A percentile compares a stretch with the other conserved stretches of the same genome.
phyloP scores from a whole-genome alignment of 2,797 vertebrate species.

The Nyctalus aviator region DNA sequence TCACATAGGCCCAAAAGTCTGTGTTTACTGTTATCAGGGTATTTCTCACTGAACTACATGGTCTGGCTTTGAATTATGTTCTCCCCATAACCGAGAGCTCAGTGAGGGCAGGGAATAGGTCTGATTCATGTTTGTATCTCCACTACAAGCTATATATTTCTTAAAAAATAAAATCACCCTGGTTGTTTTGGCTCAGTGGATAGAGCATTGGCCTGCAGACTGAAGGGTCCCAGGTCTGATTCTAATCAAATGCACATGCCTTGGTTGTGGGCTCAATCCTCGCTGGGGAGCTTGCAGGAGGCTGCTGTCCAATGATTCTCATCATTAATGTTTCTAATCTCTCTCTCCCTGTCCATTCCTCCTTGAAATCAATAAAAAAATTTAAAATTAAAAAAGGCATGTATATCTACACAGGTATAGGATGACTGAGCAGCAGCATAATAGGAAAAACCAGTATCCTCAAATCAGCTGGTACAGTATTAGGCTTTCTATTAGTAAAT shows the following conservation, averaged over 20 bases:
- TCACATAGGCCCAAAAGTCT: neutral
- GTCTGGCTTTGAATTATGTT: neutral
- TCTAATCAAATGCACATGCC: neutral
- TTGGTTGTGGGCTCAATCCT: neutral
- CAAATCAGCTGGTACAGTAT: neutral
- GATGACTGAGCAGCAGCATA: neutral
- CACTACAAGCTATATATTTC: neutral
- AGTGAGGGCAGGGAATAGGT: neutral
- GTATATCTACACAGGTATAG: neutral
- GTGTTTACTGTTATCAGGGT: neutral
- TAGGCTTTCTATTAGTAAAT: neutral
- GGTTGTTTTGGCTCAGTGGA: neutral
- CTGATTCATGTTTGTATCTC: neutral
- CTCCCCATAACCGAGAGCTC: neutral
- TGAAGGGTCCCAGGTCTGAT: neutral
- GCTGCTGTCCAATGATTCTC: neutral
- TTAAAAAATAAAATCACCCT: neutral
- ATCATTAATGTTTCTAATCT: neutral
- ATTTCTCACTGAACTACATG: neutral
- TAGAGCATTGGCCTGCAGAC: neutral
- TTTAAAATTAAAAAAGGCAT: neutral
- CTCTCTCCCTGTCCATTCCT: neutral
- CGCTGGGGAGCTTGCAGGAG: neutral
- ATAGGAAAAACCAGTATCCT: neutral
- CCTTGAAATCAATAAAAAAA: neutral